A percentile compares a stretch with the other conserved stretches of the same genome.
Evolutionary conservation across 2,113 vertebrate genomes (phyloP).

Genomic region (Microcebus lehilahytsara): DNA sequence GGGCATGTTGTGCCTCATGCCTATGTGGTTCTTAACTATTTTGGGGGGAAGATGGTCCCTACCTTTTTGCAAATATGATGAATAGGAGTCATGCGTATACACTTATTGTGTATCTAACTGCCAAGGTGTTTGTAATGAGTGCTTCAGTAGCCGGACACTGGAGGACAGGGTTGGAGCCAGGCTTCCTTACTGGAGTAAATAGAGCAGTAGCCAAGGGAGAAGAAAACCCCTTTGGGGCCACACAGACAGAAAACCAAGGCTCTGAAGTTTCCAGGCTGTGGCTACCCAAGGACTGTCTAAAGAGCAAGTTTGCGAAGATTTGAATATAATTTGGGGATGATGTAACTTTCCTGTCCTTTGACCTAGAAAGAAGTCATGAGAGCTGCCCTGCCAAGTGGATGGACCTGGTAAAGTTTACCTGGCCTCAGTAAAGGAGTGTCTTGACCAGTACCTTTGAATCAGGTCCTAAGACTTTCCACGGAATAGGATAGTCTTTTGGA

Average conservation of each 20-base stretch:
- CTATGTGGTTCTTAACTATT: neutral
- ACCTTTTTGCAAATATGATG: neutral
- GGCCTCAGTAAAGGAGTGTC: neutral
- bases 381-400: neutral
- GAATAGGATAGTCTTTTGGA: neutral
- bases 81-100: neutral
- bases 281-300: neutral
- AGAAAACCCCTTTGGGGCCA: neutral
- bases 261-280: neutral
- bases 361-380: neutral
- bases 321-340: neutral
- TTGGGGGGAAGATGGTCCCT: too few relatives aligned
- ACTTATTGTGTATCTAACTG: neutral
- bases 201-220: too few relatives aligned
- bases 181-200: neutral
- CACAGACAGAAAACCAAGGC: rapidly evolving
- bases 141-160: neutral
- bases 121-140: neutral
- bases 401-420: neutral
- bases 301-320: neutral
- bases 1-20: neutral
- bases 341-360: neutral
- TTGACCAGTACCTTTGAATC: neutral
- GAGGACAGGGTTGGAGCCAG: neutral
- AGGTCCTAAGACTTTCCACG: neutral